Evolutionary conservation across 30 jellyfish, hydroid and myxozoan genomes (phyloP).

Genomic region (Aurelia coerulea): DNA sequence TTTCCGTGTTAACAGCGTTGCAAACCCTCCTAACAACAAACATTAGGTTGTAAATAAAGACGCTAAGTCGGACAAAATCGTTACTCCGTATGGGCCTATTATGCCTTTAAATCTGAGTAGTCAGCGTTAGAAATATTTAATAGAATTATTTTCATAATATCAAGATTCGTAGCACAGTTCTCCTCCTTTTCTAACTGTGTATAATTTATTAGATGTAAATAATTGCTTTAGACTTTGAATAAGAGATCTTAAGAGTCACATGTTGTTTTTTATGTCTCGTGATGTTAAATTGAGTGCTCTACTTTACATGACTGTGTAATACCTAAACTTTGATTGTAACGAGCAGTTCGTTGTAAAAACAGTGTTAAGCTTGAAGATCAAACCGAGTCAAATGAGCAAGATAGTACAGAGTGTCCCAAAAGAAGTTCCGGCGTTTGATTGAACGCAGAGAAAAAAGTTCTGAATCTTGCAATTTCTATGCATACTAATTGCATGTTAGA

Average conservation of each 20-base stretch:
- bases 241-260: not conserved
- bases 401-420: no score
- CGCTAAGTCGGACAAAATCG: no score
- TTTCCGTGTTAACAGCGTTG: not conserved
- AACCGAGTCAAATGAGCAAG: no score
- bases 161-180: constrained; percentile 25
- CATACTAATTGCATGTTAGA: no score
- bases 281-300: not conserved
- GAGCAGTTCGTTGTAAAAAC: constrained; percentile 7
- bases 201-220: not conserved
- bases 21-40: not conserved
- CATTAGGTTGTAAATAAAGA: no score
- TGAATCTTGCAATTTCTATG: no score
- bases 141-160: constrained; percentile 28
- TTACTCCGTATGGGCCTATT: constrained; percentile 6
- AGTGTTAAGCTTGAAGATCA: not conserved
- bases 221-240: constrained; percentile 3
- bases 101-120: not conserved
- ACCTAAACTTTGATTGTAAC: constrained; percentile 9
- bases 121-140: not conserved
- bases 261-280: not conserved
- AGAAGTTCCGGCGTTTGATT: no score
- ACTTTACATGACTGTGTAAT: constrained; percentile 14
- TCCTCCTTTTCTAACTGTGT: constrained; percentile 37
- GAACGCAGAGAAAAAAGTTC: no score